Evolutionary conservation across 30 jellyfish, hydroid and myxozoan genomes (phyloP), one percentile per base, ranked within the genome.

Genomic region (Aurelia coerulea): DNA sequence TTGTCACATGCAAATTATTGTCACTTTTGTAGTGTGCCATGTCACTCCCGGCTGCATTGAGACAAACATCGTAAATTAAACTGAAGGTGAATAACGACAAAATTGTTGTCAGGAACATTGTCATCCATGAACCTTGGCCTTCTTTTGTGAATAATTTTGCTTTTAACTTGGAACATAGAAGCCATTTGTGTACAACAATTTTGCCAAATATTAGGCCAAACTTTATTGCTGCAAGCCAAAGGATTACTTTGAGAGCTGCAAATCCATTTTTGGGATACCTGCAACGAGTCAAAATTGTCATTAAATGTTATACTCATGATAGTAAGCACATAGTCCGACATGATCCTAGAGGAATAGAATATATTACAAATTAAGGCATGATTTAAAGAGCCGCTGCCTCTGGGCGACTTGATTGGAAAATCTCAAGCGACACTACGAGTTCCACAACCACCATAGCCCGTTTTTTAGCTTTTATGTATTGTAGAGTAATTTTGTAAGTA

Each of bases 81-180:
- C 90, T 54, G 50, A 72, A 34, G 18, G 5, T 74, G 51, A 54
- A 86, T 35, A 86, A 14, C 10, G 70, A 29, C 9, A 83, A 32
- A 11, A 76, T 50, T 29, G 95, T 74, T 0, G 76, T 73, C 17
- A 86, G 56, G 49, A 86, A 75, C 79, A 76, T 66, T 3, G 74
- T 31, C 62, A 86, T 66, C 95, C 95, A 86, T 76, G 95, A 76
- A 5, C 95, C 95, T 68, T 86, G 95, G 14, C 95, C 77, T 16
- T 76, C 90, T 37, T 32, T 83, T 0, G 90, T 31, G 65, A 86
- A 86, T 39, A 86, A 23, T 59, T 62, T 41, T 46, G 79, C 50
- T 41, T 76, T 76, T 70, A 86, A 59, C 66, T 51, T 52, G 13
- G 49, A 4, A 60, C 90, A 68, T 33, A 86, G 79, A 16, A 86